Percentiles rank a stretch among this genome's conserved stretches.
Conservation (phyloP, 2,113 vertebrate genomes). For the Varanus komodoensis region DNA sequence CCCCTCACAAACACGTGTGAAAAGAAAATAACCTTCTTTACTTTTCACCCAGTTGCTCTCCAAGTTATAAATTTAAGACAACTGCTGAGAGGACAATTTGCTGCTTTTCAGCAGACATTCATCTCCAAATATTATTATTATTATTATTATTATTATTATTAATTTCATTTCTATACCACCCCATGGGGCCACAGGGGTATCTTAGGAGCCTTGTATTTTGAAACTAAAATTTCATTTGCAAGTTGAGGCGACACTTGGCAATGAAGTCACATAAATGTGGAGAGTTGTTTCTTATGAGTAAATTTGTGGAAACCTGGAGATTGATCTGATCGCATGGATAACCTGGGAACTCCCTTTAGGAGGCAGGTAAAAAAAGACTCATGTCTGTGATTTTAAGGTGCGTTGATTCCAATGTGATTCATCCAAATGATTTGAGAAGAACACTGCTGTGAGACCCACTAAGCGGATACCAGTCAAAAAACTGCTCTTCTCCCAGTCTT, state of each 20-base stretch:
- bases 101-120: not conserved
- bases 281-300: not conserved
- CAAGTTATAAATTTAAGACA: not conserved
- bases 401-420: not conserved
- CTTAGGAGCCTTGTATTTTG: not conserved
- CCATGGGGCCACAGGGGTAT: not conserved
- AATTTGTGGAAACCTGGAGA: not conserved
- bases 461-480: no score
- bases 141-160: no score
- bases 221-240: not conserved
- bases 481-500: not conserved
- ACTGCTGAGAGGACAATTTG: not conserved
- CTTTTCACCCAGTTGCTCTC: not conserved
- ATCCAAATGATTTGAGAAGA: not conserved
- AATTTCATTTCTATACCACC: no score
- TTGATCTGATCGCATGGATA: not conserved
- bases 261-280: not conserved
- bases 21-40: no score
- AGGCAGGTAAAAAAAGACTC: not conserved
- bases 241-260: not conserved
- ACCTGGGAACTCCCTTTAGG: not conserved
- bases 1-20: no score
- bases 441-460: not conserved
- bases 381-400: not conserved
- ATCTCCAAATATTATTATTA: not conserved